Evolutionary conservation across 2,888 invertebrate genomes (phyloP), one percentile per base, ranked within the genome.

Genomic region (Fragum sueziense): DNA sequence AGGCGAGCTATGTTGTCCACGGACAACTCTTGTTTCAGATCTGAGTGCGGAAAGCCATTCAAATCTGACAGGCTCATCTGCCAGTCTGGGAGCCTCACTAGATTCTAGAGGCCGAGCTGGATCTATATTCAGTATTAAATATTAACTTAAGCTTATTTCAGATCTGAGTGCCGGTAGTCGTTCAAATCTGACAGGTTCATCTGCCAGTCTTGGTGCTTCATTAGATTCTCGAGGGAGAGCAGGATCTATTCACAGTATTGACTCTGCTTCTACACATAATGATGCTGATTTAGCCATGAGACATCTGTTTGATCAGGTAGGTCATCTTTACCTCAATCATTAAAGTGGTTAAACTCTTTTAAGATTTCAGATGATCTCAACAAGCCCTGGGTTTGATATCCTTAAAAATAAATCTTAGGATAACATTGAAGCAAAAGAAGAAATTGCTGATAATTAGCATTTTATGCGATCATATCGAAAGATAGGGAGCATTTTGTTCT

Each of bases 211-310:
- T n/a, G 84, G 82, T 57, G 85, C 85, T 73, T 33, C 88, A 29
- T 65, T 81, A 41, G 86, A 87, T 51, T 54, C 82, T 59, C 80
- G 88, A 37, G 88, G 86, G 4, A 79, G 90, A 22, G 90, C 92
- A 6, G 85, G 89, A 7, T 92, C 92, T 33, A 80, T 89, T 75
- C 89, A 90, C 80, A 90, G 91, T 80, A 85, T 91, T 29, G 91
- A 92, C 72, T 89, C 90, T 1, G 88, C 85, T 4, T 81, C 85
- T 29, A 51, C 87, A 2, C 89, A 88, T 76, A 94, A 95, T 9
- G 95, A 96, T 82, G 94, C 95, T 0, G 95, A 95, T 79, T 90
- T 94, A n/a, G 93, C 94, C 6, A 95, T 95, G 74, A 89, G 92
- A 78, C 90, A 87, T 62, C 87, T 91, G 62, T 92, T 93, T 89